Percentiles rank a stretch among this genome's conserved stretches.
Conservation (phyloP, 2,113 vertebrate species). For the Hypomesus transpacificus region DNA sequence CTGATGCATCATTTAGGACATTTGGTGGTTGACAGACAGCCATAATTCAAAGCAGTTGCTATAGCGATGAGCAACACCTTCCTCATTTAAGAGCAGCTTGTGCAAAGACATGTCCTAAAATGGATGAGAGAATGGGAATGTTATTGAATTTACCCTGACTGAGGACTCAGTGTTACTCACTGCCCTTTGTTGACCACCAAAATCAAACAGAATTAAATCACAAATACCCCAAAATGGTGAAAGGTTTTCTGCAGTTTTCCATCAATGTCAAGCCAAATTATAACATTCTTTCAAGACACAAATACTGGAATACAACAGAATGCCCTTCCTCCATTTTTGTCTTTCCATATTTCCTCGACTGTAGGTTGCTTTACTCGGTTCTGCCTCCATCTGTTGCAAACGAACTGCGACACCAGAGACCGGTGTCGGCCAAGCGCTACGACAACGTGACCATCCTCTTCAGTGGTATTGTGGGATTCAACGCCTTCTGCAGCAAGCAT, state of each 20-base stretch:
- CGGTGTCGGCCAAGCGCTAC: constrained; percentile 92
- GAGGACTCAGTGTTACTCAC: no score
- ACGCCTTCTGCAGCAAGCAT: constrained; percentile 95
- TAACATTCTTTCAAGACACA: no score
- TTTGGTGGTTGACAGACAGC: constrained; percentile 59
- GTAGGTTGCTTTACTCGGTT: constrained; percentile 91
- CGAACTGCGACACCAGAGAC: constrained; percentile 94
- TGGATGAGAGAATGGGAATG: constrained; percentile 31
- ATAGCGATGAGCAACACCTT: constrained; percentile 63
- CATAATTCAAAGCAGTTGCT: constrained; percentile 64
- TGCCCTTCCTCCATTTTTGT: neutral
- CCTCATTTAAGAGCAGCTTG: constrained; percentile 52
- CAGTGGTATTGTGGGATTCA: constrained; percentile 97
- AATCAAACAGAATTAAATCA: no score
- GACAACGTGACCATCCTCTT: constrained; percentile 98
- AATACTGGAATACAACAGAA: no score
- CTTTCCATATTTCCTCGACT: constrained; percentile 16
- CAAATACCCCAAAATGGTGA: no score
- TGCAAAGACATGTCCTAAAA: constrained; percentile 55
- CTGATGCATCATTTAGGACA: constrained; percentile 54
- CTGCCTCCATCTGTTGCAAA: constrained; percentile 96
- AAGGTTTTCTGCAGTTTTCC: no score
- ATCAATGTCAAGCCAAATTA: no score
- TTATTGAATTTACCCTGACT: neutral
- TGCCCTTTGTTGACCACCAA: no score